phyloP scores from a whole-genome alignment of 2,113 vertebrate genomes.

The Coturnix japonica region DNA sequence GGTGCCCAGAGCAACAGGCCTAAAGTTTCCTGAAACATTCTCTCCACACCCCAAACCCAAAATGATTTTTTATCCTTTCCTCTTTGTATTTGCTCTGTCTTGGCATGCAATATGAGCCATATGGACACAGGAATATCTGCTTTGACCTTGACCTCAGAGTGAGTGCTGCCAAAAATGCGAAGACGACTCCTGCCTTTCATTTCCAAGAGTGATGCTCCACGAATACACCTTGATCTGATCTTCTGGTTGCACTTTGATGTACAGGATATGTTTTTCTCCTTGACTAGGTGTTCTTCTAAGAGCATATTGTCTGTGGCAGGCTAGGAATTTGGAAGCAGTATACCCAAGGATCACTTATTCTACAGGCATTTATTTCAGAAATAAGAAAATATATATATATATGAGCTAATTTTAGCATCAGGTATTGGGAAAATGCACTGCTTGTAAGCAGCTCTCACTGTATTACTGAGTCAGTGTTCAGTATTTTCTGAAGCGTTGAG shows the following conservation, averaged over 20 bases:
- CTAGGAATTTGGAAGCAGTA: background rate
- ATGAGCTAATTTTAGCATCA: background rate
- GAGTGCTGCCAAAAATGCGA: constrained; percentile 1
- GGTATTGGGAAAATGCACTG: background rate
- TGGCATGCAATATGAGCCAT: constrained; percentile 63
- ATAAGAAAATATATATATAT: background rate
- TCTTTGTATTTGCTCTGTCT: constrained; percentile 47
- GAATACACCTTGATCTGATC: background rate
- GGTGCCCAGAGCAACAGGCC: background rate
- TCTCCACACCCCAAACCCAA: constrained; percentile 6
- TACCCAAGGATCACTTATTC: background rate
- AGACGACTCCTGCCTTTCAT: background rate
- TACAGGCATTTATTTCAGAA: constrained; percentile 1
- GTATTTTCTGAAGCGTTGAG: background rate
- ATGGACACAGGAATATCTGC: constrained; percentile 40
- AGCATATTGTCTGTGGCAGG: background rate
- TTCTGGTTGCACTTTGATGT: background rate
- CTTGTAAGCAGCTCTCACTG: background rate
- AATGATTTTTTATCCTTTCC: constrained; percentile 9
- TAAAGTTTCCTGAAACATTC: constrained; percentile 22
- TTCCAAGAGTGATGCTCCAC: constrained; percentile 10
- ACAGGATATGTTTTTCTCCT: background rate
- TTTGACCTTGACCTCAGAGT: constrained; percentile 67
- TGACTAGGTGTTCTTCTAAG: constrained; percentile 1
- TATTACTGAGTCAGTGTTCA: background rate